phyloP scores from a whole-genome alignment of 2,113 vertebrate genomes.

The Rousettus leschenaultii region DNA sequence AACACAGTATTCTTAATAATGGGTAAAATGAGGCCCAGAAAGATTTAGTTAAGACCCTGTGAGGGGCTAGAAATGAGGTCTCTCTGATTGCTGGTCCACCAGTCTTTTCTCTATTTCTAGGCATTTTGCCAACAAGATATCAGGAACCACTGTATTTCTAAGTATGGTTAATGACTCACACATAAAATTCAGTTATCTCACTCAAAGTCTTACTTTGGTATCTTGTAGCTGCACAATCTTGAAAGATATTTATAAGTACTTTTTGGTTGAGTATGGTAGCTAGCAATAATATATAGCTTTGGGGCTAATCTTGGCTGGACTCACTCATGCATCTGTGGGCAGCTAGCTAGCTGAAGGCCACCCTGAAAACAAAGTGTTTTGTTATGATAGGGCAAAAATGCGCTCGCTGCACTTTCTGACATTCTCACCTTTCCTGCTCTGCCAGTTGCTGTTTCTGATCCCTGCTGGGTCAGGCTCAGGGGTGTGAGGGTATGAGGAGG shows the following conservation, averaged over 20 bases:
- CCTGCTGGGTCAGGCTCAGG: neutral
- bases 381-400: neutral
- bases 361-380: neutral
- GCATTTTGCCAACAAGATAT: neutral
- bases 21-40: neutral
- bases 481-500: neutral
- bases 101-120: neutral
- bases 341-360: neutral
- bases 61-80: neutral
- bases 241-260: neutral
- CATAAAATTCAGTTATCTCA: constrained; percentile 14
- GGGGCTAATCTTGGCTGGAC: neutral
- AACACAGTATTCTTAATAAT: neutral
- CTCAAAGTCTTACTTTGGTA: neutral
- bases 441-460: neutral
- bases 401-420: neutral
- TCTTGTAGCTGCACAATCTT: neutral
- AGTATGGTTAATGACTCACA: neutral
- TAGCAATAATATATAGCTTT: neutral
- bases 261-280: neutral
- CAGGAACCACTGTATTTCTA: neutral
- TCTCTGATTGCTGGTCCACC: neutral
- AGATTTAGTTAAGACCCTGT: neutral
- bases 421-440: neutral
- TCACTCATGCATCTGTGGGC: neutral